These are phyloP conservation scores for Sebastiscus albofasciatus DNA, from an alignment of 2,797 vertebrate species.

Conservation along the genomic window DNA sequence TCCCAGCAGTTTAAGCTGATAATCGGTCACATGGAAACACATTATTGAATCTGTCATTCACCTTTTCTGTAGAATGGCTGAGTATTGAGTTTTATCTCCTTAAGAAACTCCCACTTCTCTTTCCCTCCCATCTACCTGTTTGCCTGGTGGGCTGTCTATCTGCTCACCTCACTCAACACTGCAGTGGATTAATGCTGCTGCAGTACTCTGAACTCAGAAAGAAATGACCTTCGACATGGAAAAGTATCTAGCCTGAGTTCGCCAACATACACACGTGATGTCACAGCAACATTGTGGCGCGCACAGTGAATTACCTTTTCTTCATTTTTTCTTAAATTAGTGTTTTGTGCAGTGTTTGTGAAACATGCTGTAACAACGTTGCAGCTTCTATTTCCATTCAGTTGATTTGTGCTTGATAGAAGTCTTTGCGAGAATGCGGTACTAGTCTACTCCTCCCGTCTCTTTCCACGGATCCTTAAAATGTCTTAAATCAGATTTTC, in stretches of 20 bases:
- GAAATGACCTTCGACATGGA: too few species aligned
- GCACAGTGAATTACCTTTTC: neutral
- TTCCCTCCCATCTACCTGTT: neutral
- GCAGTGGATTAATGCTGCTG: neutral
- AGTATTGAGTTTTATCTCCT: neutral
- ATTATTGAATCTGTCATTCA: neutral
- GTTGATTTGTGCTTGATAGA: neutral
- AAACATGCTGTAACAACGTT: neutral
- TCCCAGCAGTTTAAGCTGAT: neutral
- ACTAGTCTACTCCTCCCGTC: neutral
- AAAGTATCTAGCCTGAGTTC: too few species aligned
- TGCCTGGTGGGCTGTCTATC: neutral
- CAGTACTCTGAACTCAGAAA: neutral
- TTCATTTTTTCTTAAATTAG: neutral
- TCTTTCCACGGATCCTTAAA: neutral
- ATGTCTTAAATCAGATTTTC: neutral
- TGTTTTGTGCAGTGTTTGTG: neutral
- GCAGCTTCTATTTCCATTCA: neutral
- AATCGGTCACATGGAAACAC: neutral
- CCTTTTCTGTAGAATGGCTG: neutral
- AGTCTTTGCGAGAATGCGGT: neutral
- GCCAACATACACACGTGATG: neutral
- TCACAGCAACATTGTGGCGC: too few species aligned
- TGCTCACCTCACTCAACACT: neutral
- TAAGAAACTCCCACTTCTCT: neutral